These are phyloP conservation scores for Argyrosomus regius DNA, from an alignment of 2,797 vertebrate genomes.

Conservation along the genomic window DNA sequence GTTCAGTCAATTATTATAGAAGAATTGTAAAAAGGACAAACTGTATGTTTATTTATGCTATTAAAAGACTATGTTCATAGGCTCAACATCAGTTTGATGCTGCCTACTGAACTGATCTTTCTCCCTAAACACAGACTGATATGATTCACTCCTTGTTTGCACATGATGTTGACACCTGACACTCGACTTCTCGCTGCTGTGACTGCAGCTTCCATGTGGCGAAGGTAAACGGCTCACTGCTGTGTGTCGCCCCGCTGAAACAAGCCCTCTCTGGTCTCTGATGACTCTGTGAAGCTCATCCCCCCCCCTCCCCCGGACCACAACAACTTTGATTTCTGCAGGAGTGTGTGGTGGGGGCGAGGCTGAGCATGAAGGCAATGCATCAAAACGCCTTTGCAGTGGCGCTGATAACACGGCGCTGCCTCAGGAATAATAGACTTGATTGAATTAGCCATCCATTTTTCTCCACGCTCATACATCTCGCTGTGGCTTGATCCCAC, in stretches of 20 bases:
- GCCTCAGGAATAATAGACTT: constrained; percentile 82
- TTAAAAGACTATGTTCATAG: neutral
- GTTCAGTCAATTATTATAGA: neutral
- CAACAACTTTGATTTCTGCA: constrained; percentile 73
- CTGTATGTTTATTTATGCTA: neutral
- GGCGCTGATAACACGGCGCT: constrained; percentile 78
- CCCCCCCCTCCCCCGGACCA: constrained; percentile 6
- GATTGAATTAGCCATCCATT: constrained; percentile 84
- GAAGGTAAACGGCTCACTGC: constrained; percentile 41
- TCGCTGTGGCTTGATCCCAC: constrained; percentile 79
- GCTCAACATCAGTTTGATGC: neutral
- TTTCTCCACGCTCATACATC: constrained; percentile 76
- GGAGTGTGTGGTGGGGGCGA: constrained; percentile 54
- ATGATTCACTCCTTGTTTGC: constrained; percentile 41
- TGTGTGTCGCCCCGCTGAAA: constrained; percentile 55
- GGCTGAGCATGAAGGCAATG: constrained; percentile 76
- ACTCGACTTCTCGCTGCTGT: constrained; percentile 27
- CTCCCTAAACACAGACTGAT: constrained; percentile 9
- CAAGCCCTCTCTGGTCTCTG: constrained; percentile 42
- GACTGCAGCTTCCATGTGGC: constrained; percentile 40
- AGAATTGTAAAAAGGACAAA: neutral
- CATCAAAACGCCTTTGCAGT: constrained; percentile 82
- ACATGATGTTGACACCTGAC: constrained; percentile 52
- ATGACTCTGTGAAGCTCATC: constrained; percentile 45
- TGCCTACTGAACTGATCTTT: neutral